Evolutionary conservation across 1,140 invertebrate species (phyloP).

Genomic region (Anastrepha obliqua): DNA sequence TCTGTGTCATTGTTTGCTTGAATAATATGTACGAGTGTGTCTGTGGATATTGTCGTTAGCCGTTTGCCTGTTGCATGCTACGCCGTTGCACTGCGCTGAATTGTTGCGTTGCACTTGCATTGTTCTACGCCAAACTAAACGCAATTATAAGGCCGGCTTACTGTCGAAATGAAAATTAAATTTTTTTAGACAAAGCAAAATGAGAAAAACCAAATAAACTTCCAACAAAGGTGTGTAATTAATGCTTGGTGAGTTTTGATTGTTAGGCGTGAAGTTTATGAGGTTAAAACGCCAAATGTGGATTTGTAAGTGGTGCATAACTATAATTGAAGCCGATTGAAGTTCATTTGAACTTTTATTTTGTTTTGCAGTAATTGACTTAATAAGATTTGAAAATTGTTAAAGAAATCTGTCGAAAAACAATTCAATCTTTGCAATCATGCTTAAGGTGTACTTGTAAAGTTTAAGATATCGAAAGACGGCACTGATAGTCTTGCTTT

Average conservation of each 20-base stretch:
- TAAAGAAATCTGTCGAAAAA: not conserved
- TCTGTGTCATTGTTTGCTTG: no score
- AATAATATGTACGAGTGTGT: not conserved
- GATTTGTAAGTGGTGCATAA: not conserved
- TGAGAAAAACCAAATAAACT: not conserved
- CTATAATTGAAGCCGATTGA: conserved; percentile 12
- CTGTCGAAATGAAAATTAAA: conserved; percentile 42
- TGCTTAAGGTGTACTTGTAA: no score
- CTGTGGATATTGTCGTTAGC: not conserved
- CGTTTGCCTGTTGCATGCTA: conserved; percentile 1
- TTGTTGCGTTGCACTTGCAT: conserved; percentile 43
- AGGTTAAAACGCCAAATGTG: conserved; percentile 6
- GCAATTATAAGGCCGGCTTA: not conserved
- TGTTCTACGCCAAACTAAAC: not conserved
- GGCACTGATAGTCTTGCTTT: no score
- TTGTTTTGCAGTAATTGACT: not conserved
- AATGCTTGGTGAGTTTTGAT: not conserved
- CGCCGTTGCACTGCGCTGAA: not conserved
- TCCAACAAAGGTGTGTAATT: conserved; percentile 26
- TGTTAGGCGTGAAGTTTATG: conserved; percentile 22
- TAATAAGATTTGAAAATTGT: not conserved
- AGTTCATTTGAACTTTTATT: not conserved
- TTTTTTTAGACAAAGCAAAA: not conserved
- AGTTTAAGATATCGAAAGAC: no score
- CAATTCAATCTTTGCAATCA: not conserved